phyloP scores from a whole-genome alignment of 2,888 invertebrate species.

The Netelia melanura region DNA sequence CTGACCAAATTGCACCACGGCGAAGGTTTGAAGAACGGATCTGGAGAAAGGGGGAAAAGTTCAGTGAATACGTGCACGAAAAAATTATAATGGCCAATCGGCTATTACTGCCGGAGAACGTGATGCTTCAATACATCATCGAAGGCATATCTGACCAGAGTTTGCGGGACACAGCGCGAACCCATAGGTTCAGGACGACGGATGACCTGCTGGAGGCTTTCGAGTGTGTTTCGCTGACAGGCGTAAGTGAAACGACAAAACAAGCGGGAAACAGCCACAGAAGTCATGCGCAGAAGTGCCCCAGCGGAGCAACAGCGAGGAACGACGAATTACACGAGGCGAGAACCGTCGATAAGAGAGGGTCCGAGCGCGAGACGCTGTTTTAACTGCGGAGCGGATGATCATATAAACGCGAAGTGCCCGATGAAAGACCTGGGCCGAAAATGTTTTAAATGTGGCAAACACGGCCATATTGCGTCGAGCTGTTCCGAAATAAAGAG shows the following conservation, averaged over 20 bases:
- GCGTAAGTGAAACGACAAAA: not conserved
- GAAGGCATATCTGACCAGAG: conserved; percentile 63
- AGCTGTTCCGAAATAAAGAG: conserved; percentile 31
- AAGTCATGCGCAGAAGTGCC: not conserved
- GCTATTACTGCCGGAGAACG: conserved; percentile 60
- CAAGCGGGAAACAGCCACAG: not conserved
- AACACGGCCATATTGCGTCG: conserved; percentile 29
- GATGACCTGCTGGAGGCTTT: conserved; percentile 49
- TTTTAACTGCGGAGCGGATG: conserved; percentile 31
- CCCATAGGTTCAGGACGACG: conserved; percentile 56
- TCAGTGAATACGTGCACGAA: conserved; percentile 55
- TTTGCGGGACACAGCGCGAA: conserved; percentile 59
- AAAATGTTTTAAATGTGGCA: conserved; percentile 30
- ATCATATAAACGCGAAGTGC: conserved; percentile 26
- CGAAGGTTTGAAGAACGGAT: conserved; percentile 55
- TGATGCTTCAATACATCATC: conserved; percentile 61
- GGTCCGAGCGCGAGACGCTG: not conserved
- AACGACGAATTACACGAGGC: not conserved
- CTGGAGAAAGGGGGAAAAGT: conserved; percentile 50
- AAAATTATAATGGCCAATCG: conserved; percentile 60
- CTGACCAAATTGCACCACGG: conserved; percentile 34
- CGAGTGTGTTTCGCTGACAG: not conserved
- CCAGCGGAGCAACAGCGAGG: not conserved
- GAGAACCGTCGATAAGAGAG: not conserved
- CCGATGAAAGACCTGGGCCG: conserved; percentile 30